These are phyloP conservation scores for Himalopsyche phryganea DNA, from an alignment of 1,140 invertebrate genomes.

Conservation along the genomic window DNA sequence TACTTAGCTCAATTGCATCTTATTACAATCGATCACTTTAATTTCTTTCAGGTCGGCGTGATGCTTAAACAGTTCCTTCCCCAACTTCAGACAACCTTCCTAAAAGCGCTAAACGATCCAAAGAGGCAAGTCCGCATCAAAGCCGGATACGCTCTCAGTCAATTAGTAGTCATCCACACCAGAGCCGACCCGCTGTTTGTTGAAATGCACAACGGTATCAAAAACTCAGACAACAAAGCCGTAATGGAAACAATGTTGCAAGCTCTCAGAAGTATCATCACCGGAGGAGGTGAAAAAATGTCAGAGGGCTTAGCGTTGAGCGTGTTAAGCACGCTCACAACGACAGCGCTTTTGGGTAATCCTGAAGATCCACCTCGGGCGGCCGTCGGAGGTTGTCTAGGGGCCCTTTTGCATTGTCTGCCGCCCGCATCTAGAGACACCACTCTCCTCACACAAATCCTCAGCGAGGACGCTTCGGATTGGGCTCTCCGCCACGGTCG, in stretches of 20 bases:
- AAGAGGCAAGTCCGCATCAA: conserved; percentile 84
- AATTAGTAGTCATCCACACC: conserved; percentile 87
- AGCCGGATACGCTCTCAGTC: conserved; percentile 82
- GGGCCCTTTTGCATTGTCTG: conserved; percentile 77
- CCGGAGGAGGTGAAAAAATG: conserved; percentile 85
- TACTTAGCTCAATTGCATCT: no score
- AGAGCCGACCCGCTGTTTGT: conserved; percentile 84
- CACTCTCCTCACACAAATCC: conserved; percentile 72
- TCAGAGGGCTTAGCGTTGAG: conserved; percentile 73
- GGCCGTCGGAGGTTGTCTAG: conserved; percentile 83
- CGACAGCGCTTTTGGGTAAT: conserved; percentile 62
- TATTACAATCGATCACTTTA: neutral
- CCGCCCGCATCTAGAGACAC: conserved; percentile 69
- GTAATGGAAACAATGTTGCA: conserved; percentile 91
- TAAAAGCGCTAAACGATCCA: conserved; percentile 88
- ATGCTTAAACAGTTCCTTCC: conserved; percentile 97
- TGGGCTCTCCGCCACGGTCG: conserved; percentile 76
- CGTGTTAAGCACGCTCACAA: conserved; percentile 69
- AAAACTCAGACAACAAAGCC: conserved; percentile 76
- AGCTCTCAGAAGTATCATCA: conserved; percentile 79
- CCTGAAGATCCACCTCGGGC: conserved; percentile 77
- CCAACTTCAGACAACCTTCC: conserved; percentile 96
- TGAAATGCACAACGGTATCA: conserved; percentile 84
- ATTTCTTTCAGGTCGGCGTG: conserved; percentile 67
- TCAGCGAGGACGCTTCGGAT: conserved; percentile 68